Conservation (phyloP, 2,888 invertebrate genomes). For the Laothoe populi region DNA sequence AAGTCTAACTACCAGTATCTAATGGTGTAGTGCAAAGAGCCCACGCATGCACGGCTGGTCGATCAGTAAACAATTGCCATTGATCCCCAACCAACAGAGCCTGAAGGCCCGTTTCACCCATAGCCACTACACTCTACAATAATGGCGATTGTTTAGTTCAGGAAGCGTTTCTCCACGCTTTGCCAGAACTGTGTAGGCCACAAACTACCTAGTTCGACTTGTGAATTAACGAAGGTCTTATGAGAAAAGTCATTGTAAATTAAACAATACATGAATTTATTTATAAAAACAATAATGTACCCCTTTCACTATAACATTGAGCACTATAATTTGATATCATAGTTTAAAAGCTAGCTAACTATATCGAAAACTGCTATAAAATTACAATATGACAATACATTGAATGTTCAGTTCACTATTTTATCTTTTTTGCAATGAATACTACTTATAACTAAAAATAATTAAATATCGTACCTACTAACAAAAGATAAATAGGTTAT, state of each 20-base stretch:
- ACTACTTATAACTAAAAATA: background rate
- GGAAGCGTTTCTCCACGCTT: constrained; percentile 78
- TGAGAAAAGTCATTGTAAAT: background rate
- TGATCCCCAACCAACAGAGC: constrained; percentile 73
- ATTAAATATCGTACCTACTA: background rate
- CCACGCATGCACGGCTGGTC: constrained; percentile 49
- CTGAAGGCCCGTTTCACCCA: constrained; percentile 79
- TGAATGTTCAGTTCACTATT: background rate
- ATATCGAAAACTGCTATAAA: background rate
- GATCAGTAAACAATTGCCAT: constrained; percentile 73
- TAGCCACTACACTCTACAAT: constrained; percentile 53
- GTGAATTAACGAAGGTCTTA: constrained; percentile 25
- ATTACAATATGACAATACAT: background rate
- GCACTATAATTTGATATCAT: too few relatives aligned
- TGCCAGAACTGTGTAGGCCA: constrained; percentile 56
- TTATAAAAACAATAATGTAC: background rate
- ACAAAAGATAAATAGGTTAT: too few relatives aligned
- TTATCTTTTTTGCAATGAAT: background rate
- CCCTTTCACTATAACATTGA: background rate
- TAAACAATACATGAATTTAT: background rate
- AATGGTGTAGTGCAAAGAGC: constrained; percentile 33
- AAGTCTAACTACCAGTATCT: constrained; percentile 1
- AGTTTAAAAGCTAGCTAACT: too few relatives aligned
- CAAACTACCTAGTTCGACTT: constrained; percentile 48
- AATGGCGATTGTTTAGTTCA: constrained; percentile 76